Conservation (phyloP, 1,140 invertebrate species). For the Sminthurides bifidus region DNA sequence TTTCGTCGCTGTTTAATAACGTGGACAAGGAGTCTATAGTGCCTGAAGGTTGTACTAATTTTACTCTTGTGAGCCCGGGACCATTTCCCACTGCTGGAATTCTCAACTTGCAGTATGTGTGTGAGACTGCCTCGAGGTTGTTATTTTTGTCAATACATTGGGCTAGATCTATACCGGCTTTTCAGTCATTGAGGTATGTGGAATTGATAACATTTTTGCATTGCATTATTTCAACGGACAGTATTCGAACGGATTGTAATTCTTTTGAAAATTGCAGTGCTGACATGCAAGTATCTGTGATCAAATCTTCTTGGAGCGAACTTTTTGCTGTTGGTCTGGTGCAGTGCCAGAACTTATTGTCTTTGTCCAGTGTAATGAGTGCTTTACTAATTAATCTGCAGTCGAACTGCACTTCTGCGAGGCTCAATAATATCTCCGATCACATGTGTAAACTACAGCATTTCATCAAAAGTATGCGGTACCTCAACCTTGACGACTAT, state of each 20-base stretch:
- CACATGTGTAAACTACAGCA: constrained; percentile 65
- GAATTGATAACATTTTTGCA: background rate
- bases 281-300: constrained; percentile 67
- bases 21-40: constrained; percentile 34
- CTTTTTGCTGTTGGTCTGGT: constrained; percentile 82
- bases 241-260: background rate
- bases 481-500: constrained; percentile 60
- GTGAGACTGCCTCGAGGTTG: constrained; percentile 77
- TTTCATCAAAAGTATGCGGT: constrained; percentile 53
- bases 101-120: constrained; percentile 44
- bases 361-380: constrained; percentile 65
- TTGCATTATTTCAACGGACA: background rate
- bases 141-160: constrained; percentile 81
- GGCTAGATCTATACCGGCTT: constrained; percentile 68
- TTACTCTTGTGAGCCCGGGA: constrained; percentile 68
- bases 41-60: constrained; percentile 54
- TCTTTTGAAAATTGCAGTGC: constrained; percentile 43
- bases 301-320: constrained; percentile 71
- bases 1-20: constrained; percentile 14
- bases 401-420: constrained; percentile 28
- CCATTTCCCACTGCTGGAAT: constrained; percentile 47
- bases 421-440: constrained; percentile 42
- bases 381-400: constrained; percentile 59
- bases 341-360: constrained; percentile 70
- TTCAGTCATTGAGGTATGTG: constrained; percentile 59